Base-by-base conservation (phyloP, 2,113 vertebrate species). In the Delphinus delphis region DNA sequence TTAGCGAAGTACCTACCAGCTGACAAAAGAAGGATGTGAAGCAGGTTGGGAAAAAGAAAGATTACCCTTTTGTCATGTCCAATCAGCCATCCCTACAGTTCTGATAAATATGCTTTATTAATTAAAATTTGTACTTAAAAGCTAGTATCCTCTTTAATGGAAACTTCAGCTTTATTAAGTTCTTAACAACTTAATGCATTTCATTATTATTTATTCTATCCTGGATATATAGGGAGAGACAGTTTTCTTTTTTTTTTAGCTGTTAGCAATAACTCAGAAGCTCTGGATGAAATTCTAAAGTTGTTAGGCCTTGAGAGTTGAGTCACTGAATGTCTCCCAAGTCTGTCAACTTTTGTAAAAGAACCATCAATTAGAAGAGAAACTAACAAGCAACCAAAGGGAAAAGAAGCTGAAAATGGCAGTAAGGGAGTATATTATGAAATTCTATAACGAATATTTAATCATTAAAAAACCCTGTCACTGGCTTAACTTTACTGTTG, bases 101-200 rank as follows among this genome's bases (percentile, higher is more conserved):
- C 83, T 44, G 86, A 38, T 70, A 93, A 79, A 36, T 9, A 90
- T 70, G 5, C 36, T 80, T 97, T 88, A 88, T 82, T 77, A 80
- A 92, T 90, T 74, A 93, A 73, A 92, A 95, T 93, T 88, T 62
- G 18, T 41, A 73, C 36, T 86, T 68, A 80, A 74, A 76, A 58
- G 60, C 25, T 91, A 92, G 47, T 60, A 44, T 81, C 15, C 26
- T 90, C 28, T 94, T 80, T 68, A 53, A 67, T 41, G 41, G 81
- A 84, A 90, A 77, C 14, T 44, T 33, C 58, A 62, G 60, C 23
- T 95, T 90, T 76, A 90, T 74, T 84, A 89, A 74, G 53, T 95
- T 83, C 15, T 67, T 94, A 95, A 67, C 33, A 96, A 91, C 44
- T 79, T 79, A 86, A 96, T 73, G 20, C n/a, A 88, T 47, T 91